Base-by-base conservation (phyloP, 2,797 vertebrate genomes). In the Typhlichthys eigenmanni region DNA sequence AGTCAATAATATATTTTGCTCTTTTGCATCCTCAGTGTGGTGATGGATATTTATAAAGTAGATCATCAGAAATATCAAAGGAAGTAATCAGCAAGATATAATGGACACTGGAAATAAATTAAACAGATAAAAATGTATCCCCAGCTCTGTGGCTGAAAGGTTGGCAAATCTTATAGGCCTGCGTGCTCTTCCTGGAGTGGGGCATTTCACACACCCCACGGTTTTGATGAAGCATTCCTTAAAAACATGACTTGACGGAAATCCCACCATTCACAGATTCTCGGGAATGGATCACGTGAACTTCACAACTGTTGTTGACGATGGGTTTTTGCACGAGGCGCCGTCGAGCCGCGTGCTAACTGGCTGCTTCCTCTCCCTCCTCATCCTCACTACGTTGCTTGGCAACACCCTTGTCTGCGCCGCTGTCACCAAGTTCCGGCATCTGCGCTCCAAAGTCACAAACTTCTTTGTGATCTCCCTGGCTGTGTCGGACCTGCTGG, bases 391-490 rank as follows among this genome's bases (percentile, higher is more conserved):
- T 82, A 99, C 98, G 0, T 87, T 99, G 56, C 83, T 99, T 83
- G 98, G 98, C 14, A 99, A 99, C 90, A 98, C 89, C 0, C 81
- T 99, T 2, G 98, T 98, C 43, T 99, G 98, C 5, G 95, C 93
- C 0, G 96, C 98, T 0, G 97, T 99, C 78, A 95, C 95, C 71
- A 93, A 95, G 72, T 99, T 98, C 83, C 95, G 96, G 48, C 95
- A 98, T 62, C 92, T 99, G 80, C 93, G 96, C 70, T 96, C 96
- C 59, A 99, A 99, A 87, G 98, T 99, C 78, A 98, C 98, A 83
- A 99, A 99, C 91, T 98, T 97, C 70, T 99, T 99, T 55, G 95
- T 99, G 76, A 98, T 99, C 82, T 99, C 98, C 6, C 84, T 99
- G 91, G 98, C 98, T 0, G 97, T 99, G 60, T 98, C 97, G 0